Base-by-base conservation (phyloP, 2,888 invertebrate species). In the Auanema freiburgensis region DNA sequence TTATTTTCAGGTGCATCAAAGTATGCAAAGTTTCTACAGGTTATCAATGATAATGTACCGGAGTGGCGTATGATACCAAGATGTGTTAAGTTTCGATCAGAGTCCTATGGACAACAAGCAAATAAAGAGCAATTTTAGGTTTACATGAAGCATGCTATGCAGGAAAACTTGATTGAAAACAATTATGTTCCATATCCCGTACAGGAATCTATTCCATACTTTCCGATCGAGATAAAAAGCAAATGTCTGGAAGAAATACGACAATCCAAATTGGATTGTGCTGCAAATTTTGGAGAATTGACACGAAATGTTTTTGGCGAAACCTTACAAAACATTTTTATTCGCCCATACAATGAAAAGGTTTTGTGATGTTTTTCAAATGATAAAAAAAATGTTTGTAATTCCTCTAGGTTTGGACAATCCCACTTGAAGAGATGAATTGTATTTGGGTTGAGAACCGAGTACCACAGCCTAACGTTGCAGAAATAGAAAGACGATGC, bases 321-420 rank as follows among this genome's bases (percentile, higher is more conserved):
- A 21, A 79, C 78, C 1, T 65, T 79, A 8, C 73, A 74, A 23
- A 59, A 75, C 42, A 65, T 74, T 16, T 79, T 79, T 63, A 76
- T 79, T 33, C 58, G 78, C 21, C 79, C 79, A 1, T 79, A 79
- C 63, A 79, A 79, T 59, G 74, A 78, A 50, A 79, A 79, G 67
- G 79, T 76, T 16, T 12, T 12, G 59, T 61, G 16, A 21, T 21
- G 12, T 12, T n/a, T n/a, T 43, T n/a, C 63, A 67, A 59, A 3
- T 43, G 25, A 63, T 16, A 40, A 5, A 46, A 16, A 58, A 21
- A 16, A 33, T 24, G 10, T 21, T 11, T 25, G 14, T 50, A n/a
- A n/a, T 8, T 43, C n/a, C 41, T 72, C 43, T 51, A 72, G 77
- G 77, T 77, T 12, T 77, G 77, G 77, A 77, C 77, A 41, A 70